phyloP scores from a whole-genome alignment of 2,113 vertebrate genomes.

The Ciconia boyciana region DNA sequence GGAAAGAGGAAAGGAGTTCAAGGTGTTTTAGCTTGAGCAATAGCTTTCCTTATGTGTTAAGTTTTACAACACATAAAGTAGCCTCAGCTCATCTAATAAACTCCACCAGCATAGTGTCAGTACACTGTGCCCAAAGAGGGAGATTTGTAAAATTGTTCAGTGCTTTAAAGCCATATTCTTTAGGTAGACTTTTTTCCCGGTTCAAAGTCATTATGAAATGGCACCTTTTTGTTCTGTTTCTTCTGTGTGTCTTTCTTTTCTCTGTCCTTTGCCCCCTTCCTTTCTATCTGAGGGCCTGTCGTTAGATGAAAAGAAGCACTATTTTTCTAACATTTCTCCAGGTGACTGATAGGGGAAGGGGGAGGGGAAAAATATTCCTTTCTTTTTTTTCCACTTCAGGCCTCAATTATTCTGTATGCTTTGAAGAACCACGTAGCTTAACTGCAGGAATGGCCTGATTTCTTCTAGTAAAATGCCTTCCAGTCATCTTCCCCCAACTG shows the following conservation, averaged over 20 bases:
- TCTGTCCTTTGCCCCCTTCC: neutral
- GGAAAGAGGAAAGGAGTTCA: neutral
- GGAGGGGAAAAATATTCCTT: neutral
- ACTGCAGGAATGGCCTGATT: constrained; percentile 39
- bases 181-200: neutral
- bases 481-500: constrained; percentile 16
- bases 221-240: neutral
- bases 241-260: neutral
- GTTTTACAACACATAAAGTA: neutral
- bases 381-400: constrained; percentile 28
- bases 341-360: neutral
- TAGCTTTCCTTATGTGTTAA: neutral
- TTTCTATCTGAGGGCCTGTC: neutral
- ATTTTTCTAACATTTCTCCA: constrained; percentile 11
- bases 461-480: constrained; percentile 44
- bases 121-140: neutral
- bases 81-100: neutral
- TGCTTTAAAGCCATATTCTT: neutral
- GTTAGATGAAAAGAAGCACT: neutral
- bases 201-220: constrained; percentile 15
- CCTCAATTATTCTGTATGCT: constrained; percentile 49
- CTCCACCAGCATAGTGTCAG: neutral
- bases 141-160: neutral
- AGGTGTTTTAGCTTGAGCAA: neutral
- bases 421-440: constrained; percentile 39